Evolutionary conservation across 2,888 invertebrate species (phyloP).

Genomic region (Crocallis elinguaria): DNA sequence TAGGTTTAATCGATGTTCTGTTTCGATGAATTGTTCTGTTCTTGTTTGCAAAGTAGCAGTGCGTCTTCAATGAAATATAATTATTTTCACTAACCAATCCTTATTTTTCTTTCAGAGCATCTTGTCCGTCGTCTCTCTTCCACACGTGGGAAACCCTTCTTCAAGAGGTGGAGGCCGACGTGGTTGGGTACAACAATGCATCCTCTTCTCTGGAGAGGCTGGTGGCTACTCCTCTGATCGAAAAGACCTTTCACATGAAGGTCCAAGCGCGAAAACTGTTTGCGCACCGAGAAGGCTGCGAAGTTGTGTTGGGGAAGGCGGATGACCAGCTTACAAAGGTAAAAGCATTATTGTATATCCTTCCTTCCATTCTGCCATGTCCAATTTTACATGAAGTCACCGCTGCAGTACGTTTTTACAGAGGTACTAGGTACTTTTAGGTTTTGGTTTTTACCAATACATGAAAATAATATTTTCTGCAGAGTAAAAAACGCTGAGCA

Average conservation of each 20-base stretch:
- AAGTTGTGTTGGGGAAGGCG: constrained; percentile 93
- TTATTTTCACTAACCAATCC: background rate
- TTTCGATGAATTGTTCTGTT: no score
- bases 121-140: constrained; percentile 91
- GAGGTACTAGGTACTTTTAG: no score
- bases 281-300: constrained; percentile 95
- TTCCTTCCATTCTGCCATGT: no score
- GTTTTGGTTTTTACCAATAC: no score
- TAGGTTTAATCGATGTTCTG: no score
- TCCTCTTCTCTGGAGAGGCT: constrained; percentile 91
- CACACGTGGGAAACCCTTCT: constrained; percentile 96
- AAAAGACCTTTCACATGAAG: constrained; percentile 95
- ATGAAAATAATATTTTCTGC: no score
- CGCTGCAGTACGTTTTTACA: no score
- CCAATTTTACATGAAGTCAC: no score
- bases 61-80: no score
- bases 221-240: constrained; percentile 92
- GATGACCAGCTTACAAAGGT: constrained; percentile 84
- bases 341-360: constrained; percentile 7
- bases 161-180: constrained; percentile 96
- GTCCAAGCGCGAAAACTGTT: constrained; percentile 96
- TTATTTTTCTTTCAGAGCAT: constrained; percentile 83
- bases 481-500: no score
- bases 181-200: constrained; percentile 93
- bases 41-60: no score